A percentile compares a stretch with the other conserved stretches of the same genome.
Evolutionary conservation across 2,797 vertebrate species (phyloP).

Genomic region (Pantherophis alleghaniensis): DNA sequence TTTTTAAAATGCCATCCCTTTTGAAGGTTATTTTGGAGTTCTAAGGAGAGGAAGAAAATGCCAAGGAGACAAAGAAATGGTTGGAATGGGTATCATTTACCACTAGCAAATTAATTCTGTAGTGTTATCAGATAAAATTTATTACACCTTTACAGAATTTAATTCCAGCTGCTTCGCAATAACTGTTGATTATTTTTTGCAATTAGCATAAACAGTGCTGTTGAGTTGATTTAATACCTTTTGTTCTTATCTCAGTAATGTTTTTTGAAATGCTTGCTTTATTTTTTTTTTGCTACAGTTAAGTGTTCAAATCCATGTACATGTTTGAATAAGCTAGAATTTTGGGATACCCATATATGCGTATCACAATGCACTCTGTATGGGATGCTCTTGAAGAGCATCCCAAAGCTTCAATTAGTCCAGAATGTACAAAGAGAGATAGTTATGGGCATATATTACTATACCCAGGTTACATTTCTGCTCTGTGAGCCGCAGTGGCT

Average conservation of each 20-base stretch:
- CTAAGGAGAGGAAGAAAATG: background rate
- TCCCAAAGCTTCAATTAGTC: background rate
- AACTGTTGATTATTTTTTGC: background rate
- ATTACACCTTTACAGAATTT: conserved; percentile 3
- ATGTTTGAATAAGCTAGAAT: background rate
- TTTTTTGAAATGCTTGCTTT: background rate
- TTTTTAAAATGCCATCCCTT: background rate
- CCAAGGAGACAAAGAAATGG: background rate
- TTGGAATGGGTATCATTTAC: background rate
- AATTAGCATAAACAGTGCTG: background rate
- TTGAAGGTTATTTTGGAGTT: background rate
- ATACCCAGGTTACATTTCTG: background rate
- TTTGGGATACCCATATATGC: background rate
- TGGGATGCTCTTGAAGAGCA: background rate
- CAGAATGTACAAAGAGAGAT: background rate
- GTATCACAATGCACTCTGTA: background rate
- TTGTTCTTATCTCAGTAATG: conserved; percentile 1
- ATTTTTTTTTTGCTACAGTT: background rate
- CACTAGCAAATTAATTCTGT: background rate
- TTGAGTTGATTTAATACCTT: background rate
- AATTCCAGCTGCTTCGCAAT: background rate
- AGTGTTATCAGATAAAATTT: background rate
- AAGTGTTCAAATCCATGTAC: background rate
- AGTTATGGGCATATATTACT: background rate
- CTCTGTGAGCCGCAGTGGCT: background rate